Base-by-base conservation (phyloP, 1,140 invertebrate genomes). In the Brachionus calyciflorus region DNA sequence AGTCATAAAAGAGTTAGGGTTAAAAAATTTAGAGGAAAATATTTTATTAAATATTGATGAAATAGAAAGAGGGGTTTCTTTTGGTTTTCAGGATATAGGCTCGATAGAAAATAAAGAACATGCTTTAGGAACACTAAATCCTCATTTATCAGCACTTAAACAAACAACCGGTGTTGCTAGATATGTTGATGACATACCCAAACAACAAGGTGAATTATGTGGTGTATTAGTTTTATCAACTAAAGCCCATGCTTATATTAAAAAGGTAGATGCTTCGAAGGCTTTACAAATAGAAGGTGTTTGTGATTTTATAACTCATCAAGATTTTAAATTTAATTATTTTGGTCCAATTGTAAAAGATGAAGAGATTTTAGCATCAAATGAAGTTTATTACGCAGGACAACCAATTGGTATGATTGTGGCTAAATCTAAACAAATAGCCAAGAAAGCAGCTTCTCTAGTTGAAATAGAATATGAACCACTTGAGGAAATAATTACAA, bases 91-190 rank as follows among this genome's bases (percentile, higher is more conserved):
- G 81, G 48, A 81, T 88, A 10, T 86, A 89, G 14, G 82, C 87
- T 10, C 85, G 86, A 55, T 90, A 91, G 82, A 82, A 85, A 12
- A 80, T 81, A 9, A 85, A 84, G 28, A 91, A 96, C 86, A 85
- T 90, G n/a, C 88, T 33, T 30, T 98, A 21, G 92, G 93, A 1
- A 87, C 90, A 77, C 91, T 93, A 0, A 86, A 94, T 30, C 86
- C 90, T 0, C 94, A 98, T 81, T 80, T 87, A 1, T 92, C 93
- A 17, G 93, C 91, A 0, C 85, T 89, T 6, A 94, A 96, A 82
- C 94, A 97, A 86, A 90, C 90, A 0, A 91, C 92, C 4, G 94
- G 94, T 10, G 93, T 96, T 86, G 94, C 94, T 4, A 84, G 92
- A 41, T 98, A 96, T 82, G 90, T 91, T 79, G 93, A 95, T 83